Evolutionary conservation across 2,888 invertebrate genomes (phyloP), one percentile per base, ranked within the genome.

Genomic region (Callyntrura guangdongensis): DNA sequence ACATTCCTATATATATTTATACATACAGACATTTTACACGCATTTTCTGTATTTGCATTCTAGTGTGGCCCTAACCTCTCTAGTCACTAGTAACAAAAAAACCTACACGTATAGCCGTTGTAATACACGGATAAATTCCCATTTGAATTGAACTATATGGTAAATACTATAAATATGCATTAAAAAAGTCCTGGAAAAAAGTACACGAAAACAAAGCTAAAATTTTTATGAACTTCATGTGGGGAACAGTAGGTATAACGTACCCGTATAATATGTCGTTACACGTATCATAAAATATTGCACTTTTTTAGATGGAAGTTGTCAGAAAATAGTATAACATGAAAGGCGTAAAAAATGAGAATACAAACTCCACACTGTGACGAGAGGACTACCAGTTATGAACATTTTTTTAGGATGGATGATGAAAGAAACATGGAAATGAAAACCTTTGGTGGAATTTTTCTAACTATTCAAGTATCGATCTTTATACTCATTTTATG

Each of bases 401-500:
- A 67, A 12, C 45, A 45, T 36, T 82, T 22, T 25, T 25, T 12
- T 14, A 27, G 49, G 22, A 45, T 79, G 79, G 53, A 67, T 79
- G 74, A 77, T 86, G 77, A 72, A 88, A 87, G 79, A 86, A 67
- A 67, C 45, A 61, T n/a, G 74, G 61, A 82, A 88, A 64, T 17
- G 77, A 49, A 82, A 88, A 72, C 53, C 25, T 59, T 4, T 53
- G 22, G 59, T 59, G 83, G 59, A 82, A 49, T 82, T 87, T 87
- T 86, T 86, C 47, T 87, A 47, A 64, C 64, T 36, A 61, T 86
- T 64, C 49, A 27, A 79, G 69, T 87, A 87, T 87, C 81, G 87
- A 87, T 87, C 87, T 17, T 87, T 67, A 69, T 61, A 47, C 86
- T 56, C 86, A 74, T 85, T 86, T 82, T 61, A 77, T 77, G 25